A percentile compares a stretch with the other conserved stretches of the same genome.
Evolutionary conservation across 2,888 invertebrate species (phyloP).

Genomic region (Horisme vitalbata): DNA sequence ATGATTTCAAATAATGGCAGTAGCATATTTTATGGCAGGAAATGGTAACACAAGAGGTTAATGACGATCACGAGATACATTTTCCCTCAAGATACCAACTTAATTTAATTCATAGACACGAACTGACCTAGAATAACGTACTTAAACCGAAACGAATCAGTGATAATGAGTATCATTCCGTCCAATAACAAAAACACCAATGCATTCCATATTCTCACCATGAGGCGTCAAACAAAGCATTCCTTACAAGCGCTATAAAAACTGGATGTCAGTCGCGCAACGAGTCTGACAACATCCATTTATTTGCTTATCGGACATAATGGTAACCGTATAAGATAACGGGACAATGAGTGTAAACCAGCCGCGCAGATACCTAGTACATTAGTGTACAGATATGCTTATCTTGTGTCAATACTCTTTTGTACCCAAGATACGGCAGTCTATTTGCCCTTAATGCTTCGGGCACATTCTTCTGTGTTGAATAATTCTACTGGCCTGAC

Average conservation of each 20-base stretch:
- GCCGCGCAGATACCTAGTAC: constrained; percentile 63
- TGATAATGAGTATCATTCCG: background rate
- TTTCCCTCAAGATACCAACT: too few species aligned
- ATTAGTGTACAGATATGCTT: constrained; percentile 76
- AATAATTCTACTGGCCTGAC: constrained; percentile 66
- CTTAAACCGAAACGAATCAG: too few species aligned
- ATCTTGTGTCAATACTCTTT: constrained; percentile 81
- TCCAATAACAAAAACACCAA: background rate
- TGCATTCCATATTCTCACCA: constrained; percentile 17
- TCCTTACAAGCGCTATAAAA: constrained; percentile 37
- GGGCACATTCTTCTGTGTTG: constrained; percentile 70
- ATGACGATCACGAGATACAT: too few species aligned
- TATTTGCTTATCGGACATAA: constrained; percentile 78
- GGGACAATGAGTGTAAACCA: constrained; percentile 76
- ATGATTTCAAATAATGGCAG: too few species aligned
- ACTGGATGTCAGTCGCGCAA: constrained; percentile 31
- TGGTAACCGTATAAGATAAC: constrained; percentile 74
- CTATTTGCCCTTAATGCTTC: constrained; percentile 76
- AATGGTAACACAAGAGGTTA: too few species aligned
- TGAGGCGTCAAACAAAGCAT: constrained; percentile 28
- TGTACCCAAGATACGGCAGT: constrained; percentile 76
- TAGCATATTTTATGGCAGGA: too few species aligned
- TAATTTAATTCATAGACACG: too few species aligned
- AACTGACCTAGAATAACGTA: too few species aligned
- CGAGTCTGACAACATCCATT: constrained; percentile 50